These are phyloP conservation scores for Triplophysa rosa DNA, from an alignment of 2,113 vertebrate genomes.

Conservation along the genomic window DNA sequence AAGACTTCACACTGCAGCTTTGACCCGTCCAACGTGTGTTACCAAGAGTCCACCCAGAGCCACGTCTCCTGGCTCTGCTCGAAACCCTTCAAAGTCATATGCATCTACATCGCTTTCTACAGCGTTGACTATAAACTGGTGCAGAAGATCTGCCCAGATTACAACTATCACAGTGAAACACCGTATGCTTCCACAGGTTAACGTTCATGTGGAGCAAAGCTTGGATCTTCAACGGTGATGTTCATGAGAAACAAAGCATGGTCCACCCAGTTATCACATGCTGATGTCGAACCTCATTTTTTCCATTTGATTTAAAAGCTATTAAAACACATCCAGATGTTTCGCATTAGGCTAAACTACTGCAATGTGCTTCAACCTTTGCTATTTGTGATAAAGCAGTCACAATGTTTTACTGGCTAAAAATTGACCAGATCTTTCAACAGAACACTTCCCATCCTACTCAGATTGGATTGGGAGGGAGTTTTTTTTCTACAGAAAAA, in stretches of 20 bases:
- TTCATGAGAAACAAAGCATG: conserved; percentile 25
- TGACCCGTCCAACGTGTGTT: conserved; percentile 93
- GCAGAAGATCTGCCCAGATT: conserved; percentile 98
- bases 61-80: conserved; percentile 99
- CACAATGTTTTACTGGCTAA: background rate
- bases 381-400: conserved; percentile 40
- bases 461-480: background rate
- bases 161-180: conserved; percentile 98
- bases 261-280: conserved; percentile 43
- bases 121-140: conserved; percentile 99
- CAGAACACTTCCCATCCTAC: background rate
- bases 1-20: conserved; percentile 93
- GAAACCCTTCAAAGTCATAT: conserved; percentile 98
- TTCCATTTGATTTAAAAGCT: conserved; percentile 61
- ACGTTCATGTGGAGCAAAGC: conserved; percentile 51
- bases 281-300: conserved; percentile 49
- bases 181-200: conserved; percentile 95
- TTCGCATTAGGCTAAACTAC: conserved; percentile 63
- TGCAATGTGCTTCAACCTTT: conserved; percentile 56
- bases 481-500: background rate
- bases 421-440: background rate
- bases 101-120: conserved; percentile 99
- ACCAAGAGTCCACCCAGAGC: conserved; percentile 98
- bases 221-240: background rate
- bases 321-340: conserved; percentile 74